Evolutionary conservation across 2,888 invertebrate species (phyloP), one percentile per base, ranked within the genome.

Genomic region (Morpho helenor): DNA sequence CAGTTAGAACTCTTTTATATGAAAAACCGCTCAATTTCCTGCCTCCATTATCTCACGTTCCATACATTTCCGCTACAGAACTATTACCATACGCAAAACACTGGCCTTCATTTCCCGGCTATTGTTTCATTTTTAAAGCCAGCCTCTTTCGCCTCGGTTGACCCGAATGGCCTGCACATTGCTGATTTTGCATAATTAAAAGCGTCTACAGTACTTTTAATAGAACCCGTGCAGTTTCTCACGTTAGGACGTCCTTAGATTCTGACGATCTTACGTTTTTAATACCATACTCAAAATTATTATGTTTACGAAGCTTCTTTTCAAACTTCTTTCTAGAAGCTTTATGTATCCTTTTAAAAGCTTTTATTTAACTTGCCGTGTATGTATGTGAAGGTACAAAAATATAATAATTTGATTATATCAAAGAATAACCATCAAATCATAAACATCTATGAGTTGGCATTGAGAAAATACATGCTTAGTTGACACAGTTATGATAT

Each of bases 121-220:
- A 82, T 84, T 84, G 84, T 84, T 82, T 79, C 80, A 74, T 77
- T 80, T 80, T 78, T 75, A 78, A 74, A 75, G 68, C 46, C 53
- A 53, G 53, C 75, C 73, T 68, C 69, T 63, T 70, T 69, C 75
- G 75, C 76, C 67, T 70, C 73, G 77, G 70, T 75, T 77, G 81
- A 79, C 80, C 81, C 79, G 74, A 78, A 82, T 83, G 74, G 77
- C 69, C 72, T 56, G 72, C 74, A 72, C 76, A 75, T 75, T 74
- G 79, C 74, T 79, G 82, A 81, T 82, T 79, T 75, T 80, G 82
- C 80, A 81, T 82, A 81, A 83, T 83, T 83, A 81, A 83, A 83
- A 79, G 72, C 70, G 77, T 75, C 80, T 75, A 75, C 73, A 69
- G 70, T 71, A 72, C 72, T 79, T 77, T 74, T 66, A 66, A 71